phyloP scores from a whole-genome alignment of 2,113 vertebrate species.

The Trinectes maculatus region DNA sequence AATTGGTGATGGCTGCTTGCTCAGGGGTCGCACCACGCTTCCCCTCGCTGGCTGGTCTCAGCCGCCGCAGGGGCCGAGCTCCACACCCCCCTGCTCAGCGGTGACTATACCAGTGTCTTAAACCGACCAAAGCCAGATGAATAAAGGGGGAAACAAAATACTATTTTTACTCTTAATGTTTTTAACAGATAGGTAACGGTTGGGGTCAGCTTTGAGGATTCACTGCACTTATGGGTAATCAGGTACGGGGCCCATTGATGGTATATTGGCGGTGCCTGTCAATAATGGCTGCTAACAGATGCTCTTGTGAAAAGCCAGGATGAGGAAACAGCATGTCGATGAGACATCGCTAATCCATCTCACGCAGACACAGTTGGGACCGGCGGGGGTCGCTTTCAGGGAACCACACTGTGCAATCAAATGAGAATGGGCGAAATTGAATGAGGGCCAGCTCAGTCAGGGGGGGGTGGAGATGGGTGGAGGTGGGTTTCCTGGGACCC shows the following conservation, averaged over 20 bases:
- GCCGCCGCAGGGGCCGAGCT: slow-evolving; percentile 36
- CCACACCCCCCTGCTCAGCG: slow-evolving; percentile 29
- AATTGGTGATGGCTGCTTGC: slow-evolving; percentile 72
- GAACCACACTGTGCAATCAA: slow-evolving; percentile 51
- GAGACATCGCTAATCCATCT: slow-evolving; percentile 52
- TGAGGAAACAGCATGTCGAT: slow-evolving; percentile 28
- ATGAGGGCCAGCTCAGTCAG: slow-evolving; percentile 42
- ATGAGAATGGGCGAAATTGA: slow-evolving; percentile 53
- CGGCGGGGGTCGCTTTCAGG: slow-evolving; percentile 36
- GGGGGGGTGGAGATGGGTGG: slow-evolving; percentile 24
- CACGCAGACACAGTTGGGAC: slow-evolving; percentile 52
- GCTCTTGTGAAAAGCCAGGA: slow-evolving; percentile 38
- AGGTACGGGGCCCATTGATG: slow-evolving; percentile 8
- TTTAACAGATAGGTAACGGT: too few relatives aligned
- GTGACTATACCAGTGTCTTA: slow-evolving; percentile 44
- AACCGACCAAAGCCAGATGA: slow-evolving; percentile 18
- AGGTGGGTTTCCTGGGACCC: slow-evolving; percentile 51
- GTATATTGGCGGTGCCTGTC: slow-evolving; percentile 24
- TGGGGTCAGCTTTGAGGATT: too few relatives aligned
- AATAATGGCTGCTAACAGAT: slow-evolving; percentile 52
- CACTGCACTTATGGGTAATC: slow-evolving; percentile 15
- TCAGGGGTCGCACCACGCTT: slow-evolving; percentile 59
- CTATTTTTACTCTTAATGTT: too few relatives aligned
- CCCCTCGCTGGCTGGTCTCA: slow-evolving; percentile 25
- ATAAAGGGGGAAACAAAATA: too few relatives aligned